A percentile compares a stretch with the other conserved stretches of the same genome.
Evolutionary conservation across 2,113 vertebrate genomes (phyloP).

Genomic region (Pavo muticus): DNA sequence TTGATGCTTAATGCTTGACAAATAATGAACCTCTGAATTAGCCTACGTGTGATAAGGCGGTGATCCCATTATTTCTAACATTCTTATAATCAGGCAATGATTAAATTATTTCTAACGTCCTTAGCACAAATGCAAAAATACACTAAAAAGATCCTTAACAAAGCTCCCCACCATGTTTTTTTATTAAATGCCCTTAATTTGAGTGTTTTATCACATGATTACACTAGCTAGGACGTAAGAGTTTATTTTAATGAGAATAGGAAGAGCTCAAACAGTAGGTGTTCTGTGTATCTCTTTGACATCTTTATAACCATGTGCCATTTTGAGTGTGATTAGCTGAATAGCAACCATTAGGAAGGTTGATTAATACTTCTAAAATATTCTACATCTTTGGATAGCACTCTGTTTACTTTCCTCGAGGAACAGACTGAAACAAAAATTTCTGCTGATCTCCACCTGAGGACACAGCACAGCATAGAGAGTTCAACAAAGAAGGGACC

Average conservation of each 20-base stretch:
- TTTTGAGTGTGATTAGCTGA: conserved; percentile 67
- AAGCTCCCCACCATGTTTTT: conserved; percentile 70
- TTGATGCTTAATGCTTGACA: conserved; percentile 78
- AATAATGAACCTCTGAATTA: conserved; percentile 79
- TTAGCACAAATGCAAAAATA: conserved; percentile 71
- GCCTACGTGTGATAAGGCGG: conserved; percentile 76
- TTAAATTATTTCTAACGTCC: conserved; percentile 79
- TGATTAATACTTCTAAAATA: conserved; percentile 76
- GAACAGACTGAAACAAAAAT: conserved; percentile 26
- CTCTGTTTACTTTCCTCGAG: not conserved
- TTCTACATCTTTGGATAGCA: conserved; percentile 34
- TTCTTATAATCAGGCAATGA: conserved; percentile 80
- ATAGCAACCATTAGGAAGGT: conserved; percentile 59
- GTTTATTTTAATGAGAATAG: conserved; percentile 76
- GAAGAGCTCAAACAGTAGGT: conserved; percentile 71
- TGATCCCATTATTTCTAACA: conserved; percentile 78
- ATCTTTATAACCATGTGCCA: conserved; percentile 75
- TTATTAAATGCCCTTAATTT: conserved; percentile 73
- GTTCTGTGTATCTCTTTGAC: conserved; percentile 65
- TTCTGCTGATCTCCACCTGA: not conserved
- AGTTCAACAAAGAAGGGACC: not conserved
- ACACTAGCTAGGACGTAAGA: conserved; percentile 72
- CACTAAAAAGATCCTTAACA: conserved; percentile 72
- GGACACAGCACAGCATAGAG: not conserved
- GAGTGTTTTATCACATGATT: conserved; percentile 75